Percentiles rank a stretch among this genome's conserved stretches.
Evolutionary conservation across 2,113 vertebrate genomes (phyloP).

Genomic region (Dromiciops gliroides): DNA sequence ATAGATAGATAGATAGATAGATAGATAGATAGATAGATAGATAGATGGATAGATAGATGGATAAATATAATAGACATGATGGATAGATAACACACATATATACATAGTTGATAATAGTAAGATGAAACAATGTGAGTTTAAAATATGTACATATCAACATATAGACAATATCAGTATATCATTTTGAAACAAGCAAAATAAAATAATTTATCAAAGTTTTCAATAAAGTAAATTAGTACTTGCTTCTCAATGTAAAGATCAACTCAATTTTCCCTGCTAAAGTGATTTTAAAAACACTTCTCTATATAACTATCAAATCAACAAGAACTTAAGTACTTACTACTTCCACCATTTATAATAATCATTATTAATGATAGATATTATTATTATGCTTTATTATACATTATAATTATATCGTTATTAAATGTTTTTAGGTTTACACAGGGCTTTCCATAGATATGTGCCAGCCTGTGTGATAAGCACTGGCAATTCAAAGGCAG

Average conservation of each 20-base stretch:
- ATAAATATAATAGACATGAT: no score
- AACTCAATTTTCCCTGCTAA: neutral
- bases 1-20: rapidly evolving
- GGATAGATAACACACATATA: neutral
- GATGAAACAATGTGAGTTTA: neutral
- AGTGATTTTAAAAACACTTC: neutral
- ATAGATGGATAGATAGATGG: rapidly evolving
- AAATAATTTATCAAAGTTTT: neutral
- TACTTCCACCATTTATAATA: neutral
- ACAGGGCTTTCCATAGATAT: neutral
- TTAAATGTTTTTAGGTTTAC: neutral
- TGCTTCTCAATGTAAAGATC: neutral
- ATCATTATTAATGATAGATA: no score
- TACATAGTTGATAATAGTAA: neutral
- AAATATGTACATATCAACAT: neutral
- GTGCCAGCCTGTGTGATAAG: neutral
- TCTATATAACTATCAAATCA: neutral
- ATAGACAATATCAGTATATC: neutral
- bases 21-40: neutral
- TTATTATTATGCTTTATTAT: neutral
- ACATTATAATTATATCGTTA: neutral
- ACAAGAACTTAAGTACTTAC: neutral
- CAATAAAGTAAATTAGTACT: neutral
- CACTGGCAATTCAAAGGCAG: neutral
- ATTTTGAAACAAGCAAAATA: neutral